Evolutionary conservation across 2,113 vertebrate species (phyloP), one percentile per base, ranked within the genome.

Genomic region (Entomyzon cyanotis): DNA sequence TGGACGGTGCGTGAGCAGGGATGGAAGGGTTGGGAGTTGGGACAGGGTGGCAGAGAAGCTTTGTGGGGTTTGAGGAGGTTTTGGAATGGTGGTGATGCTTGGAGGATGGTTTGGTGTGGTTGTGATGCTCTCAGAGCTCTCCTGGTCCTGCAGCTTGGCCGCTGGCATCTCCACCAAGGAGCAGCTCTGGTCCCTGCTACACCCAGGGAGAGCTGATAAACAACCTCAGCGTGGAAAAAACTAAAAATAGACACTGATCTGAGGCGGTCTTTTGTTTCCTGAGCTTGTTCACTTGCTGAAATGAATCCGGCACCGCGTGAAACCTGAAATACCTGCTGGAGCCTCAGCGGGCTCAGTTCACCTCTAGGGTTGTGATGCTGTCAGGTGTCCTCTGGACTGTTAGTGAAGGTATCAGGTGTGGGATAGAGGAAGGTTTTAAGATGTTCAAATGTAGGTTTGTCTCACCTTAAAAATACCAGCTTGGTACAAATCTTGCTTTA

Each of bases 251-350:
- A 86, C 90, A 39, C 73, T 35, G 64, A 86, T 87, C 73, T 50
- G 67, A 28, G 91, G 18, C 13, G 31, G 56, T 24, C 80, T 87
- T 90, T 59, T 94, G 92, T 88, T 95, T 88, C 84, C 52, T 75
- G 24, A 84, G 73, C 76, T 74, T 30, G n/a, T 88, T 89, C 31
- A 0, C 47, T 95, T 12, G 64, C 67, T 77, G 82, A 88, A 86
- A 94, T 70, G 63, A 85, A 94, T 85, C 82, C 2, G 6, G 74
- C 46, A 12, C 52, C 0, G 16, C 8, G n/a, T 65, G 86, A 88
- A 96, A 95, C 85, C 85, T 94, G 95, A 92, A 96, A 81, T 90
- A 94, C 92, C 95, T 82, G 92, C 88, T 75, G 90, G 88, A 87
- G 88, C 68, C 75, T 71, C 24, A 58, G 78, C 5, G 0, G 52